These are phyloP conservation scores for Stigmatopora nigra DNA, from an alignment of 2,113 vertebrate genomes.

Conservation along the genomic window DNA sequence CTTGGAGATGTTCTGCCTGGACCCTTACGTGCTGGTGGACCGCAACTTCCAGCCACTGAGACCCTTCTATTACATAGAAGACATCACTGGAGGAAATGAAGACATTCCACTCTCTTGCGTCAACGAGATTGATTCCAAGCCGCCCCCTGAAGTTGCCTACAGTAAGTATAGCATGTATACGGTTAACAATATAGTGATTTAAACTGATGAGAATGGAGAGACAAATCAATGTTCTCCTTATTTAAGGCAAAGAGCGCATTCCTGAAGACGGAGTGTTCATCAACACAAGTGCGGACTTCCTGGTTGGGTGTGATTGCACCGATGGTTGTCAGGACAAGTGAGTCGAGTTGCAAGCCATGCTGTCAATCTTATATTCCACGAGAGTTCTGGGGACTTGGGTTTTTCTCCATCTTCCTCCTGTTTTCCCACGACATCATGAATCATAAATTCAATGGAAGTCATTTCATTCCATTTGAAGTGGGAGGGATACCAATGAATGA, in stretches of 20 bases:
- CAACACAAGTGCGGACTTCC: constrained; percentile 86
- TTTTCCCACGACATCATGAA: no score
- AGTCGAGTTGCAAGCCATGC: constrained; percentile 38
- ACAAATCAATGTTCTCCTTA: background rate
- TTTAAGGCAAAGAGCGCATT: constrained; percentile 79
- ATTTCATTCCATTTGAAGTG: no score
- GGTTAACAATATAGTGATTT: background rate
- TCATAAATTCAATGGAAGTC: no score
- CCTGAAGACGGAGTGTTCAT: constrained; percentile 91
- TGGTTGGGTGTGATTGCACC: constrained; percentile 92
- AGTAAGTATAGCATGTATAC: constrained; percentile 65
- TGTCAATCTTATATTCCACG: background rate
- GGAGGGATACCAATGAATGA: no score
- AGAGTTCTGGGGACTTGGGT: background rate
- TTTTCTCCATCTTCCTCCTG: background rate
- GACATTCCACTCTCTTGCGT: constrained; percentile 93
- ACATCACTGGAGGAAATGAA: constrained; percentile 87
- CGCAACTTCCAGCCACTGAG: constrained; percentile 89
- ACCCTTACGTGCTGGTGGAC: constrained; percentile 93
- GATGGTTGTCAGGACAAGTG: constrained; percentile 95
- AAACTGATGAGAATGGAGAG: background rate
- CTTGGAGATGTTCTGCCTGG: constrained; percentile 97
- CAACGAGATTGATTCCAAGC: constrained; percentile 89
- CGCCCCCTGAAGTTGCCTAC: constrained; percentile 87
- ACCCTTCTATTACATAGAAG: constrained; percentile 87